Evolutionary conservation across 2,888 invertebrate species (phyloP).

Genomic region (Autographa pulchrina): DNA sequence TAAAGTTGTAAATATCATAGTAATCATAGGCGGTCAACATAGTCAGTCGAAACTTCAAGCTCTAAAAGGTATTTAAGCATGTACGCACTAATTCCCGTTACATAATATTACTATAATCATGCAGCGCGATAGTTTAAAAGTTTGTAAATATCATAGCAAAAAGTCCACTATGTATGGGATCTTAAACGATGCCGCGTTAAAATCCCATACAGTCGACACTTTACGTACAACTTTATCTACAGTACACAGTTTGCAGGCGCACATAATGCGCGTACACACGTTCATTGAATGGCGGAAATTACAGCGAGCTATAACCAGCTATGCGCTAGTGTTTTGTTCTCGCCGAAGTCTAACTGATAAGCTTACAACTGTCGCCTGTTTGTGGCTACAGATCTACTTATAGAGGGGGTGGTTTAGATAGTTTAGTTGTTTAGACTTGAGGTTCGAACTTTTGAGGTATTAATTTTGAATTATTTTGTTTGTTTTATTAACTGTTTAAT

Average conservation of each 20-base stretch:
- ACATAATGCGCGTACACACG: neutral
- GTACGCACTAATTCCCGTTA: too few species aligned
- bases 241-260: neutral
- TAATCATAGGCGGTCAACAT: too few species aligned
- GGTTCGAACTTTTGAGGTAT: too few species aligned
- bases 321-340: neutral
- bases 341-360: neutral
- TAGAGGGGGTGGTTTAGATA: neutral
- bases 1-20: too few species aligned
- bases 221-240: neutral
- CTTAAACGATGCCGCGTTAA: neutral
- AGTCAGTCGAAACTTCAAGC: too few species aligned
- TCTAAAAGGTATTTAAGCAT: too few species aligned
- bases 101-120: too few species aligned
- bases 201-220: neutral
- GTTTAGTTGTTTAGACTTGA: too few species aligned
- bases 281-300: constrained; percentile 6
- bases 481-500: too few species aligned
- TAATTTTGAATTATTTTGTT: too few species aligned
- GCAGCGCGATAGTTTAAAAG: too few species aligned
- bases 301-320: constrained; percentile 10
- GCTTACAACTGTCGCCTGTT: neutral
- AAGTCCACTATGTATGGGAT: neutral
- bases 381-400: neutral
- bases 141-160: too few species aligned